phyloP scores from a whole-genome alignment of 2,888 invertebrate species.

The Calliopum simillimum region DNA sequence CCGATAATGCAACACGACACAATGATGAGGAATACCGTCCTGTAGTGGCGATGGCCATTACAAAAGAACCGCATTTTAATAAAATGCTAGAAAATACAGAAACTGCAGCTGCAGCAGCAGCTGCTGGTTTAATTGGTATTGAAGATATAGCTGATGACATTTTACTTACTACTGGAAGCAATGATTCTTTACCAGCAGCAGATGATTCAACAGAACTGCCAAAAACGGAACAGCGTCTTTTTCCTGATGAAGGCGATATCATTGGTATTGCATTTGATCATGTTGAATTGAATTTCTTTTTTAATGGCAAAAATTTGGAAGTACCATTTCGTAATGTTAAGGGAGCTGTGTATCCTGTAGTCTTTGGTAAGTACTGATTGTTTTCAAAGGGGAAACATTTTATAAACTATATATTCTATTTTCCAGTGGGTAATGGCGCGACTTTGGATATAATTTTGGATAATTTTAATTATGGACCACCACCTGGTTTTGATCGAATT shows the following conservation, averaged over 20 bases:
- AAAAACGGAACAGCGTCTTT: slow-evolving; percentile 55
- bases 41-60: slow-evolving; percentile 47
- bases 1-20: slow-evolving; percentile 88
- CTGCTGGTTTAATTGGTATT: slow-evolving; percentile 61
- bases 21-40: slow-evolving; percentile 79
- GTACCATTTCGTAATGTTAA: slow-evolving; percentile 88
- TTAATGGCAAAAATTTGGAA: slow-evolving; percentile 91
- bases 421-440: slow-evolving; percentile 95
- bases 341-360: slow-evolving; percentile 90
- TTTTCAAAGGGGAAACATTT: slow-evolving; percentile 9
- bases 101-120: slow-evolving; percentile 53
- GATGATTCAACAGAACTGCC: slow-evolving; percentile 16
- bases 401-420: slow-evolving; percentile 35
- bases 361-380: slow-evolving; percentile 80
- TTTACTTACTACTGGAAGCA: slow-evolving; percentile 59
- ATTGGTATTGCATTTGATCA: slow-evolving; percentile 94
- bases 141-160: slow-evolving; percentile 66
- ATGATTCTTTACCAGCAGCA: slow-evolving; percentile 47
- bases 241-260: slow-evolving; percentile 89
- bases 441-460: slow-evolving; percentile 95
- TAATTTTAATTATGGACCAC: slow-evolving; percentile 86
- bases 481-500: slow-evolving; percentile 92
- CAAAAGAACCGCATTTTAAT: slow-evolving; percentile 38
- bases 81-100: slow-evolving; percentile 49
- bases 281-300: slow-evolving; percentile 92